Evolutionary conservation across 2,113 vertebrate species (phyloP), one percentile per base, ranked within the genome.

Genomic region (Cathartes aura): DNA sequence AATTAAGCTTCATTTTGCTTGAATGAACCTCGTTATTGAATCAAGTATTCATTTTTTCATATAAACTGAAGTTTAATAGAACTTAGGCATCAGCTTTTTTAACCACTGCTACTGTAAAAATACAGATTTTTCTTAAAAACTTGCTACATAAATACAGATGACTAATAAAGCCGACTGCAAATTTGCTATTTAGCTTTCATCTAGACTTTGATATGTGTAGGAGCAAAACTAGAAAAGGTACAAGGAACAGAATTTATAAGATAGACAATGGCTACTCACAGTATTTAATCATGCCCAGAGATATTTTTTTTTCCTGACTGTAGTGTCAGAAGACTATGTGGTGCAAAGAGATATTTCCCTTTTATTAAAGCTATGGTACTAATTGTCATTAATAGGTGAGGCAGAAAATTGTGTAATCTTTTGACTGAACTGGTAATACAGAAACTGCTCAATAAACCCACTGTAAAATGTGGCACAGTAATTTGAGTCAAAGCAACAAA

Each of bases 1-100:
- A 82, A 64, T 82, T 92, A 76, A 67, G 34, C 21, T 81, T 80
- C 36, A 81, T 76, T 93, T 94, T 96, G n/a, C 56, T 93, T 80
- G 80, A 89, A 81, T 71, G 42, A 90, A 66, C 38, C 7, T 80
- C 24, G 5, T 43, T 74, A 74, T 45, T 66, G 50, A 89, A 85
- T 52, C 12, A 60, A 70, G 23, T 59, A 26, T 48, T 70, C 73
- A 5, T 48, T 47, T 64, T 56, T 73, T 60, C 15, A n/a, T 73
- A 52, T 74, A 87, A 88, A 11, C 20, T 58, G 21, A 91, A 85
- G 22, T 47, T 76, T 17, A 74, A 63, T 14, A 67, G 21, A 73
- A 56, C 15, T 48, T 38, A 22, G 3, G 9, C 14, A 40, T 48
- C 32, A 86, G 22, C 11, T 82, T 55, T 82, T 82, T 48, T 43